These are phyloP conservation scores for Caenorhabditis panamensis DNA, from an alignment of 2,888 invertebrate genomes.

Conservation along the genomic window DNA sequence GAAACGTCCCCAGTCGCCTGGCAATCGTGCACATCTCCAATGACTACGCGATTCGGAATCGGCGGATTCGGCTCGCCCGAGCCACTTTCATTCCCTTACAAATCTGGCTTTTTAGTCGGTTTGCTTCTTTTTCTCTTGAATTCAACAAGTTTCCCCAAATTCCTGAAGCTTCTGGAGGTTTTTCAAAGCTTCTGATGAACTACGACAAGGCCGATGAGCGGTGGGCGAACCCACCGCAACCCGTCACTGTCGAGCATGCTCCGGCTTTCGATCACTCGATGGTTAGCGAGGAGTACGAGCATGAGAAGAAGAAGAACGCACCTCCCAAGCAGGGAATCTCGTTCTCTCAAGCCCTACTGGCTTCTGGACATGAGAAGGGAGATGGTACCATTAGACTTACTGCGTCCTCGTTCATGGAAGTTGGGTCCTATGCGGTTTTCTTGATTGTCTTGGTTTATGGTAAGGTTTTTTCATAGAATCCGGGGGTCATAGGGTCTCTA, in stretches of 20 bases:
- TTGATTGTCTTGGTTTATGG: slow-evolving; percentile 64
- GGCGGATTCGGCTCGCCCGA: neutral
- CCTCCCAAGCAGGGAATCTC: slow-evolving; percentile 52
- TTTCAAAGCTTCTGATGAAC: too few relatives aligned
- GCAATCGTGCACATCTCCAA: slow-evolving; percentile 6
- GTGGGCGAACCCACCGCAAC: slow-evolving; percentile 57
- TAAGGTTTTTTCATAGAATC: too few relatives aligned
- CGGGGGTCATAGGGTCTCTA: too few relatives aligned
- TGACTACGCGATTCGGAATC: neutral
- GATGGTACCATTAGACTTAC: slow-evolving; percentile 58
- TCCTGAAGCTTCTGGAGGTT: too few relatives aligned
- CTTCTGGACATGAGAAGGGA: slow-evolving; percentile 56
- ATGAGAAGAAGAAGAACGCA: slow-evolving; percentile 38
- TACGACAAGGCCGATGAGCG: slow-evolving; percentile 49
- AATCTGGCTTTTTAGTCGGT: neutral
- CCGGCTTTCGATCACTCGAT: slow-evolving; percentile 43
- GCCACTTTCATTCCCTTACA: neutral
- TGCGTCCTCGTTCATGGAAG: slow-evolving; percentile 57
- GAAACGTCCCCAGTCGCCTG: neutral
- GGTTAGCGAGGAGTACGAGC: slow-evolving; percentile 58
- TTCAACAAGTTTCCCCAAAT: too few relatives aligned
- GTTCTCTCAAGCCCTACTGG: slow-evolving; percentile 55
- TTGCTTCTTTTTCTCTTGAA: too few relatives aligned
- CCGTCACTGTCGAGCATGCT: slow-evolving; percentile 32
- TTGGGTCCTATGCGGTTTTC: slow-evolving; percentile 62